Percentiles rank a stretch among this genome's conserved stretches.
phyloP scores from a whole-genome alignment of 2,113 vertebrate genomes.

The Fulmarus glacialis region DNA sequence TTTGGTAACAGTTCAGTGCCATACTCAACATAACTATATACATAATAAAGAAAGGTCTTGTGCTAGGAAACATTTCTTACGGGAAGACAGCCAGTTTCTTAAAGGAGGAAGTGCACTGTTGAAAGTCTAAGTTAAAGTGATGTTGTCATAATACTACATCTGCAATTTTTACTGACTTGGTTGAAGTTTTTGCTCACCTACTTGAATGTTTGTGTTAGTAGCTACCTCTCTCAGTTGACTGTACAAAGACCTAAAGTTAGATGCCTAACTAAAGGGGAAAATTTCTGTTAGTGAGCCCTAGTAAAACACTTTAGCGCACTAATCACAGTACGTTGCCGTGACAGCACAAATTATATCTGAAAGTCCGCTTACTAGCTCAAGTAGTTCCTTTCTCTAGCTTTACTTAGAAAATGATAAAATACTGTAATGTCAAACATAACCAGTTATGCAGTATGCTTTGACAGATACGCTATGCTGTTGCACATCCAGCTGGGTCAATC shows the following conservation, averaged over 20 bases:
- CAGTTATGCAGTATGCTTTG: neutral
- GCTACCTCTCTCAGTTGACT: neutral
- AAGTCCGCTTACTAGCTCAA: neutral
- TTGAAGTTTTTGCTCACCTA: neutral
- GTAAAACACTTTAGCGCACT: neutral
- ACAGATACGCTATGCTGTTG: neutral
- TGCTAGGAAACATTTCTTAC: neutral
- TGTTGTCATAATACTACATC: neutral
- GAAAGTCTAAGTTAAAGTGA: neutral
- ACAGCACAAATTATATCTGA: neutral
- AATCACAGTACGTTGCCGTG: neutral
- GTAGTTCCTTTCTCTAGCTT: neutral
- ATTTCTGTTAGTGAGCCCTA: neutral
- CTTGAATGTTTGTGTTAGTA: neutral
- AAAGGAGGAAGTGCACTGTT: neutral
- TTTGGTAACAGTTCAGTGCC: neutral
- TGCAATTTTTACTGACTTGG: neutral
- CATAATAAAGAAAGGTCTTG: neutral
- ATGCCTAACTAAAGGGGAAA: neutral
- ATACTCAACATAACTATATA: neutral
- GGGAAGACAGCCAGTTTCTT: neutral
- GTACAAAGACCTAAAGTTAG: neutral
- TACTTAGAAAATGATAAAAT: neutral
- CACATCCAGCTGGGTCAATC: neutral
- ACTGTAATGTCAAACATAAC: neutral